phyloP scores from a whole-genome alignment of 2,797 vertebrate genomes.

The Characodon lateralis region DNA sequence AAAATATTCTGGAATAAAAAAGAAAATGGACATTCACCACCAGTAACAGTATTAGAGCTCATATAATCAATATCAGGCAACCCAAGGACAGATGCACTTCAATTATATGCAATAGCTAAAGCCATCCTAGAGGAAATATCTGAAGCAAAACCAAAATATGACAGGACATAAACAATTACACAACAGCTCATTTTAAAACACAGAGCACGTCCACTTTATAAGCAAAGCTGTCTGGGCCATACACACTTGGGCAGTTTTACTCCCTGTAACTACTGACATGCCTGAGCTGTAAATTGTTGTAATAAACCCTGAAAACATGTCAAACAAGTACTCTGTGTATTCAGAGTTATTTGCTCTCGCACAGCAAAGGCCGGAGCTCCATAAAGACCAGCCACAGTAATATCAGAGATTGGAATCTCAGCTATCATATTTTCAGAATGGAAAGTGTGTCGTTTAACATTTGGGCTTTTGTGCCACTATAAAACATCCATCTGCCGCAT shows the following conservation, averaged over 20 bases:
- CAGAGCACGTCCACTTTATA: conserved; percentile 1
- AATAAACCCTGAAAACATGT: conserved; percentile 23
- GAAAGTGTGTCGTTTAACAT: conserved; percentile 1
- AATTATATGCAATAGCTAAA: conserved; percentile 8
- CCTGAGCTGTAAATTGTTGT: conserved; percentile 18
- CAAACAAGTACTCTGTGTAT: conserved; percentile 8
- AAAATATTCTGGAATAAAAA: conserved; percentile 88
- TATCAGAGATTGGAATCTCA: conserved; percentile 36
- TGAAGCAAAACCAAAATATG: neutral
- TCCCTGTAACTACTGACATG: conserved; percentile 13
- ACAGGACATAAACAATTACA: neutral
- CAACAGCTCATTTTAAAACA: conserved; percentile 9
- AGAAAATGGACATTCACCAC: conserved; percentile 2
- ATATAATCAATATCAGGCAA: conserved; percentile 6
- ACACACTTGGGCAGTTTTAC: conserved; percentile 15
- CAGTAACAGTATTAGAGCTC: conserved; percentile 1
- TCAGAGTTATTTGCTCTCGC: conserved; percentile 35
- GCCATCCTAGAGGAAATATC: neutral
- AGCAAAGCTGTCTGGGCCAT: neutral
- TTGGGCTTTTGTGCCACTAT: conserved; percentile 24
- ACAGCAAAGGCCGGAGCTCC: conserved; percentile 24
- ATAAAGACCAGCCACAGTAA: conserved; percentile 12
- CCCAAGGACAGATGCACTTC: conserved; percentile 13
- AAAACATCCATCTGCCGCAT: conserved; percentile 14
- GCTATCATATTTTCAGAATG: conserved; percentile 16